These are phyloP conservation scores for Trachelus stipa DNA, from an alignment of 2,888 invertebrate genomes.

Conservation along the genomic window DNA sequence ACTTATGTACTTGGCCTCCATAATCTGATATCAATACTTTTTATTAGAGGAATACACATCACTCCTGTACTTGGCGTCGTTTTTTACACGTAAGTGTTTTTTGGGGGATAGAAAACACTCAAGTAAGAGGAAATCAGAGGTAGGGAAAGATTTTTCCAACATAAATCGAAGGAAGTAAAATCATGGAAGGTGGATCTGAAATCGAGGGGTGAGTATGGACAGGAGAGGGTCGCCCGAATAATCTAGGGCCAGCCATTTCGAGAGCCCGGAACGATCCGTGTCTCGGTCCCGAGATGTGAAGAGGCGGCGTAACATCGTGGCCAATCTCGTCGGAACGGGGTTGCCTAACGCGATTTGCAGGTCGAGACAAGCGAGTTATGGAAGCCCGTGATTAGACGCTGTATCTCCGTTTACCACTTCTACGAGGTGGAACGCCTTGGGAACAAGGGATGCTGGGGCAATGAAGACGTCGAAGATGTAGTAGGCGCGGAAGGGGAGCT, in stretches of 20 bases:
- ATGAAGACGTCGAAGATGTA: background rate
- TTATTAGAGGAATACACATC: no score
- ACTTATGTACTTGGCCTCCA: no score
- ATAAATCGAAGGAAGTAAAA: background rate
- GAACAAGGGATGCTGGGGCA: background rate
- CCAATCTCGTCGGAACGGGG: slow-evolving; percentile 2
- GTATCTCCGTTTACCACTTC: slow-evolving; percentile 14
- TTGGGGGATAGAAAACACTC: no score
- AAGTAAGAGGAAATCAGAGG: no score
- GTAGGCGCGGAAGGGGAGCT: background rate
- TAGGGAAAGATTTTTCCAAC: background rate
- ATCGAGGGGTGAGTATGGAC: background rate
- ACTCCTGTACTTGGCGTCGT: no score
- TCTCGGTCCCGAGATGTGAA: background rate
- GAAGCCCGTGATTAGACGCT: slow-evolving; percentile 14
- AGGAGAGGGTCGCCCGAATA: background rate
- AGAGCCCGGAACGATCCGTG: background rate
- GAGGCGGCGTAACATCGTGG: slow-evolving; percentile 3
- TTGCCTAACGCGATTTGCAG: slow-evolving; percentile 2
- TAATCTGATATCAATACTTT: no score
- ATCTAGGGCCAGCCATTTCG: background rate
- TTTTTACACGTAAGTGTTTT: no score
- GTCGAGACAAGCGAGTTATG: slow-evolving; percentile 5
- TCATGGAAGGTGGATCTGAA: background rate
- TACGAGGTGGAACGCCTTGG: background rate